Base-by-base conservation (phyloP, 2,888 invertebrate genomes). In the Eilema sororculum region DNA sequence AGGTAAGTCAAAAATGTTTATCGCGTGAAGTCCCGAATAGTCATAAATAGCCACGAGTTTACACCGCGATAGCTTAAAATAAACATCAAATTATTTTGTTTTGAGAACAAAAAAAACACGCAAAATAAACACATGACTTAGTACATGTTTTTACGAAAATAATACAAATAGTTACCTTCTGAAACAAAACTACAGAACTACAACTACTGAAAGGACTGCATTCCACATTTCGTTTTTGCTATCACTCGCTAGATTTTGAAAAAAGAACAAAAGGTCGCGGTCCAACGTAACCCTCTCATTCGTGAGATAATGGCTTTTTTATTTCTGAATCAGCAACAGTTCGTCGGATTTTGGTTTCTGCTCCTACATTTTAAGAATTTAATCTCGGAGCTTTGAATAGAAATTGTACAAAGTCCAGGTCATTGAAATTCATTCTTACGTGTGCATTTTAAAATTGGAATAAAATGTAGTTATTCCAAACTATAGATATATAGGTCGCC, bases 281-380 rank as follows among this genome's bases (percentile, higher is more conserved):
- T 61, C 69, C 70, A 70, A 78, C 77, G 30, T 64, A 70, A 82
- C 70, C 75, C 69, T 81, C 80, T 78, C 78, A 81, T 75, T 80
- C 75, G 69, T 68, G 72, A 80, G 78, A 85, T 83, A 83, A 85
- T 83, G 73, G 78, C 77, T 78, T 80, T 78, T 83, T 83, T 83
- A 62, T 83, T 84, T 81, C 77, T 69, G 74, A 77, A 80, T 80
- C 78, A 72, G 78, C 68, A 84, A 78, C 82, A 80, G 78, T 78
- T 77, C 78, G 78, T 71, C 73, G 79, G 68, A 68, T 71, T 78
- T 74, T 59, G 73, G 70, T 69, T 79, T 71, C 69, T 71, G 74
- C 69, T 78, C 69, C 65, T 68, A 67, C 70, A 67, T 75, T 70
- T 72, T 72, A 52, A 69, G 65, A 63, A 24, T 62, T 61, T 70